phyloP scores from a whole-genome alignment of 1,140 invertebrate genomes.

The Drosophila rhopaloa region DNA sequence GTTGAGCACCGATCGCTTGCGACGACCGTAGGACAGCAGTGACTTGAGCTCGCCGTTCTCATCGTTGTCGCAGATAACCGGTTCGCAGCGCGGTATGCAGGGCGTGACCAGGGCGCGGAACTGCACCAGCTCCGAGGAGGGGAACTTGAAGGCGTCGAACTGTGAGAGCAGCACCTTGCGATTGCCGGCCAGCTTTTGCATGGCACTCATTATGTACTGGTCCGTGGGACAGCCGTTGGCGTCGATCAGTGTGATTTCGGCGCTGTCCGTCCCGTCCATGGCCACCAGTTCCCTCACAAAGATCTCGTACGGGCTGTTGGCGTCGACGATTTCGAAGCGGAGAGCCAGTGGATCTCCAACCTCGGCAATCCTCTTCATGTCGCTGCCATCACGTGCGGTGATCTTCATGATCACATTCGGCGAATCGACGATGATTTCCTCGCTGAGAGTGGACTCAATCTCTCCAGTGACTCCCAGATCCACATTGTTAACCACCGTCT shows the following conservation, averaged over 20 bases:
- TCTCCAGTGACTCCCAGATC: constrained; percentile 95
- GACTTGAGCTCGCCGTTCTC: constrained; percentile 92
- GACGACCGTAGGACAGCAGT: constrained; percentile 91
- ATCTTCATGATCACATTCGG: constrained; percentile 98
- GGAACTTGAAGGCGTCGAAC: constrained; percentile 98
- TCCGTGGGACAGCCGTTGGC: constrained; percentile 96
- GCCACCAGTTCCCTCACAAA: constrained; percentile 97
- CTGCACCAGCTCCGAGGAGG: constrained; percentile 96
- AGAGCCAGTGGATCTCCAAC: constrained; percentile 96
- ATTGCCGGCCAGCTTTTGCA: constrained; percentile 91
- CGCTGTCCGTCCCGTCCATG: constrained; percentile 96
- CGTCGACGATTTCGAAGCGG: constrained; percentile 95
- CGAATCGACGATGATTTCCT: constrained; percentile 94
- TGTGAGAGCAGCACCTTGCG: constrained; percentile 92
- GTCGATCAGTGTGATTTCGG: constrained; percentile 96
- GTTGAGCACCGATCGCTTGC: constrained; percentile 73
- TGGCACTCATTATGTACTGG: constrained; percentile 96
- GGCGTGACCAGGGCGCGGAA: constrained; percentile 97
- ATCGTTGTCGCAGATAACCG: constrained; percentile 93
- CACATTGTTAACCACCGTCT: constrained; percentile 95
- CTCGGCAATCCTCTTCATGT: constrained; percentile 91
- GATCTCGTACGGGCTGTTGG: constrained; percentile 96
- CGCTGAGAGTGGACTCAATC: constrained; percentile 91
- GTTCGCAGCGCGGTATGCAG: constrained; percentile 96
- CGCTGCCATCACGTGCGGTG: constrained; percentile 90